Evolutionary conservation across 1,140 invertebrate species (phyloP), one percentile per base, ranked within the genome.

Genomic region (Phthorimaea operculella): DNA sequence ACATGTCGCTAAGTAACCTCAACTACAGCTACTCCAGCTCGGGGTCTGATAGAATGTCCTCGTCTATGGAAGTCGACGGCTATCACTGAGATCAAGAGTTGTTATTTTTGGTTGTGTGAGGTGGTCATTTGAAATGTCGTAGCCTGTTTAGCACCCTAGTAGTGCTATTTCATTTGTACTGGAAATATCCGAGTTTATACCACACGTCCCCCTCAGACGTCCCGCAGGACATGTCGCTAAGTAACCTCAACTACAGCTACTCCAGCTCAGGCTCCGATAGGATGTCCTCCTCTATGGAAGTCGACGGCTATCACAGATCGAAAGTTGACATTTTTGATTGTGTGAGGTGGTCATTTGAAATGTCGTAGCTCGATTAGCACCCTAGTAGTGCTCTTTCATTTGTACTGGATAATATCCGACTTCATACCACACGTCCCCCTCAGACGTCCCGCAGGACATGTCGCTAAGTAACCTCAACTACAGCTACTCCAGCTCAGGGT

Each of bases 141-240:
- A 28, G 21, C 21, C 21, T 28, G 21, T 28, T 28, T 28, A 28
- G 21, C 6, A 28, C 6, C 2, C 21, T 28, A 28, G n/a, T n/a
- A n/a, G n/a, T n/a, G n/a, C n/a, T n/a, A n/a, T n/a, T n/a, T n/a
- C n/a, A n/a, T n/a, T n/a, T n/a, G n/a, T n/a, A n/a, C n/a, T n/a
- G n/a, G n/a, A n/a, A n/a, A n/a, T n/a, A n/a, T n/a, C n/a, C n/a
- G n/a, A n/a, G n/a, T n/a, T n/a, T n/a, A 49, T 74, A 74, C 58
- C 62, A 72, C 18, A 59, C 62, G 10, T 71, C 71, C 3, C 71
- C 75, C 0, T 70, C 70, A 4, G 78, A 82, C 54, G 59, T 80
- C 44, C 79, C 80, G 0, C 81, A 82, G 51, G 81, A 84, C 64
- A 84, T 84, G 81, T 82, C 81, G 3, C 71, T 84, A 5, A 78